Percentiles rank a stretch among this genome's conserved stretches.
These are phyloP conservation scores for Agapornis roseicollis DNA, from an alignment of 2,113 vertebrate genomes.

Conservation along the genomic window DNA sequence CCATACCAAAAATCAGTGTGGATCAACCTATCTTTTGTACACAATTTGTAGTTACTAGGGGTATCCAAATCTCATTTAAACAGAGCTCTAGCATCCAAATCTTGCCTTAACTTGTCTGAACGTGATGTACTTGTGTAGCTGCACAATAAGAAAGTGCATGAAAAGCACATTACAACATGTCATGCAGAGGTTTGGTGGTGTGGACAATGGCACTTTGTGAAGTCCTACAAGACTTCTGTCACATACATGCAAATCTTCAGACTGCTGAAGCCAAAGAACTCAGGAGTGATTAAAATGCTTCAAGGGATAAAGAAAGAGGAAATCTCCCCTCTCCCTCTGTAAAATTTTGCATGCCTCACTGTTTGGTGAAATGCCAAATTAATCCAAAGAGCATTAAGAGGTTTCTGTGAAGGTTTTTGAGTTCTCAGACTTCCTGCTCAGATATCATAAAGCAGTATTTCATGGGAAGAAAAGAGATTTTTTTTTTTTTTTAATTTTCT, in stretches of 20 bases:
- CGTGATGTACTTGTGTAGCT: not conserved
- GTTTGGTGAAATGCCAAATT: not conserved
- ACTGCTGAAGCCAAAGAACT: not conserved
- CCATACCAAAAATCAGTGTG: not conserved
- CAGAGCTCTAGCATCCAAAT: not conserved
- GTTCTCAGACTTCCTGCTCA: not conserved
- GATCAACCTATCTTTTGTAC: not conserved
- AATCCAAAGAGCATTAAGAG: not conserved
- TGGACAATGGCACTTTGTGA: not conserved
- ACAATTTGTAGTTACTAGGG: not conserved
- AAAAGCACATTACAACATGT: not conserved
- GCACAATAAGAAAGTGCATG: not conserved
- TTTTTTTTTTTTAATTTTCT: not conserved
- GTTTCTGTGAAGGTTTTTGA: not conserved
- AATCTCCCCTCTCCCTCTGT: not conserved
- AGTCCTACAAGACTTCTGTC: not conserved
- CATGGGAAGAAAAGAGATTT: not conserved
- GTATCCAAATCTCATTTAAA: not conserved
- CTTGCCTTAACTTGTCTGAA: not conserved
- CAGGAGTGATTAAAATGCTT: not conserved
- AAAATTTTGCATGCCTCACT: not conserved
- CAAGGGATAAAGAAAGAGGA: not conserved
- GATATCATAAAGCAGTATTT: not conserved
- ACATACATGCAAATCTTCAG: not conserved
- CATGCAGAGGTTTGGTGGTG: not conserved